Evolutionary conservation across 1,140 invertebrate genomes (phyloP).

Genomic region (Chironomus striatipennis): DNA sequence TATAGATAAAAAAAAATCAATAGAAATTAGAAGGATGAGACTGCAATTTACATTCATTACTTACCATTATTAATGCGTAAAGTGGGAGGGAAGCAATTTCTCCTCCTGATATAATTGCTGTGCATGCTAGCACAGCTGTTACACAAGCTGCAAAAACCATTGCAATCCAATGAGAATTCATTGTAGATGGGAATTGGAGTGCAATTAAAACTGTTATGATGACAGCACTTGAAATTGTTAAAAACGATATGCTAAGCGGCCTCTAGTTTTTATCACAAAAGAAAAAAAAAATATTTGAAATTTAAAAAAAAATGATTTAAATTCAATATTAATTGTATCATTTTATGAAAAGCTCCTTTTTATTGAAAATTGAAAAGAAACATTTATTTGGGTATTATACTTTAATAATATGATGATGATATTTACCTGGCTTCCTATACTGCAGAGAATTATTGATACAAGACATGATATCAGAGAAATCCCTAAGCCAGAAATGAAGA

Average conservation of each 20-base stretch:
- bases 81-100: slow-evolving; percentile 49
- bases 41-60: background rate
- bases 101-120: slow-evolving; percentile 37
- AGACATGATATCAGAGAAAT: slow-evolving; percentile 38
- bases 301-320: background rate
- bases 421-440: slow-evolving; percentile 36
- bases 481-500: slow-evolving; percentile 37
- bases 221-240: slow-evolving; percentile 34
- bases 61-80: slow-evolving; percentile 53
- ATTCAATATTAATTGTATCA: background rate
- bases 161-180: slow-evolving; percentile 37
- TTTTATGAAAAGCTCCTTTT: background rate
- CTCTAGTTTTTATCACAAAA: background rate
- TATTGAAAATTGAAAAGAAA: background rate
- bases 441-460: slow-evolving; percentile 37
- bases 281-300: background rate
- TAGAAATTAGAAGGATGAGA: background rate
- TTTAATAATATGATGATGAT: slow-evolving; percentile 7
- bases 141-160: slow-evolving; percentile 38
- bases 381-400: background rate
- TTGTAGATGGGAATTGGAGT: slow-evolving; percentile 38
- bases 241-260: slow-evolving; percentile 29
- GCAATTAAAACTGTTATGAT: slow-evolving; percentile 37
- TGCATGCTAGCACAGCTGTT: slow-evolving; percentile 37
- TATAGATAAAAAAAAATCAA: background rate